Evolutionary conservation across 2,113 vertebrate genomes (phyloP).

Genomic region (Pygoscelis adeliae): DNA sequence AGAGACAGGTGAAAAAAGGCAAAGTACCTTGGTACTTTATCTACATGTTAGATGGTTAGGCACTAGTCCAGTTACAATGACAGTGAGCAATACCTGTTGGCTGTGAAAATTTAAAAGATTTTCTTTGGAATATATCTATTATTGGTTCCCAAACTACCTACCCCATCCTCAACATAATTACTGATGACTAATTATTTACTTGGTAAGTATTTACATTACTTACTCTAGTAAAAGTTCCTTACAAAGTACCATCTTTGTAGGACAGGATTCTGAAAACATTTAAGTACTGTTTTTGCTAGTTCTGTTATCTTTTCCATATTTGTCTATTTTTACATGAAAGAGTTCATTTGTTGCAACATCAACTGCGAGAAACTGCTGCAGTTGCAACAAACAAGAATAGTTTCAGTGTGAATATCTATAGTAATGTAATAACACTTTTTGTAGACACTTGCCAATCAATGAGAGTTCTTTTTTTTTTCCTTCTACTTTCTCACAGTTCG

Average conservation of each 20-base stretch:
- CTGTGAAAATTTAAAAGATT: background rate
- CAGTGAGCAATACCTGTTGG: background rate
- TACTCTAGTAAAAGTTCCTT: background rate
- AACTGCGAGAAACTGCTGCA: background rate
- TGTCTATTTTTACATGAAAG: background rate
- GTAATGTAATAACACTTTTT: background rate
- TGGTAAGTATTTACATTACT: background rate
- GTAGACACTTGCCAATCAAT: background rate
- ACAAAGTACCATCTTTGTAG: background rate
- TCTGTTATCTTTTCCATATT: background rate
- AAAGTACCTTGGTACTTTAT: background rate
- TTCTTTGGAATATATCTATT: background rate
- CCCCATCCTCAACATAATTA: background rate
- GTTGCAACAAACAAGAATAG: background rate
- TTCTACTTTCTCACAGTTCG: background rate
- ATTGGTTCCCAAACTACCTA: background rate
- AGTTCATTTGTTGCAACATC: background rate
- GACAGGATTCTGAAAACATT: background rate
- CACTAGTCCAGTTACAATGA: background rate
- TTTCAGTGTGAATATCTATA: background rate
- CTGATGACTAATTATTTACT: background rate
- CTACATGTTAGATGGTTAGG: no score
- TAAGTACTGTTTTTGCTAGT: background rate
- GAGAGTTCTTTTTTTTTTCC: fast-evolving
- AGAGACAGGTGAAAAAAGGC: background rate